These are phyloP conservation scores for Micromys minutus DNA, from an alignment of 2,113 vertebrate genomes.

Conservation along the genomic window DNA sequence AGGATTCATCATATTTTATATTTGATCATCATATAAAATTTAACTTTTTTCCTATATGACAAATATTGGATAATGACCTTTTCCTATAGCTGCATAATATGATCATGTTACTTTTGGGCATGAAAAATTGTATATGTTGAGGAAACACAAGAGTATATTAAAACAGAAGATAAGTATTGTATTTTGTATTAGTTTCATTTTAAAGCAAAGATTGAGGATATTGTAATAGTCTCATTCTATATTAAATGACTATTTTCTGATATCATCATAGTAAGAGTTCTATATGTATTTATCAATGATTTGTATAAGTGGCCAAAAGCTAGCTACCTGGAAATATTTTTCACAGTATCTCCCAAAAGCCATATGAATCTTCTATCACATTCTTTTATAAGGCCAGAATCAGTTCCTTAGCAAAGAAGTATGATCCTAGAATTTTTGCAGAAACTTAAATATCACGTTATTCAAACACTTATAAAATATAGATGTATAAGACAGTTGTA, in stretches of 20 bases:
- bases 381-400: neutral
- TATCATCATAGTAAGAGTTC: neutral
- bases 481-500: no score
- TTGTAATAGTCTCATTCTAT: neutral
- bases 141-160: neutral
- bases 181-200: neutral
- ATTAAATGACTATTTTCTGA: neutral
- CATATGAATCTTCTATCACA: neutral
- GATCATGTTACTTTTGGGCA: neutral
- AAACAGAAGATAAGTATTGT: neutral
- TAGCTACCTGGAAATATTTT: no score
- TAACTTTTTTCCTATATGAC: neutral
- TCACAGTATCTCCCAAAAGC: no score
- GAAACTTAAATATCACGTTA: neutral
- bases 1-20: neutral
- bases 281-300: no score
- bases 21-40: neutral
- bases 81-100: neutral
- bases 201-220: neutral
- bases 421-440: neutral
- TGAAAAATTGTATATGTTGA: neutral
- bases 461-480: neutral
- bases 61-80: neutral
- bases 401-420: neutral
- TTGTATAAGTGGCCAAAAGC: no score